Base-by-base conservation (phyloP, 2,113 vertebrate species). In the Piprites chloris region DNA sequence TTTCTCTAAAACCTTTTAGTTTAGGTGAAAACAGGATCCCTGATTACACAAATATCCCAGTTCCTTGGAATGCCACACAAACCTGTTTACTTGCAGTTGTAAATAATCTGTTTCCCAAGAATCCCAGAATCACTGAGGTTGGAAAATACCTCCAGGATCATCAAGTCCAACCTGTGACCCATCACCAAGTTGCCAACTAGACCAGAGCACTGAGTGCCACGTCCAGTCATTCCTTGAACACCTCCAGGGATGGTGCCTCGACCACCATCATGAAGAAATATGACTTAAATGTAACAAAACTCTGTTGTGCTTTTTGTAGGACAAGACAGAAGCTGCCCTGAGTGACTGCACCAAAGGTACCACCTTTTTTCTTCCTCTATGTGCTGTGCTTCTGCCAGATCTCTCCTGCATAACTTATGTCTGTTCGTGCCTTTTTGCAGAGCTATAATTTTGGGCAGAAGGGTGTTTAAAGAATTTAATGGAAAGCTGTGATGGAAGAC, bases 271-370 rank as follows among this genome's bases (percentile, higher is more conserved):
- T 26, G 39, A 39, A 27, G 63, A 79, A 83, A 84, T 58, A 6
- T 1, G 7, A 33, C 28, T 85, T 63, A 58, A 87, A 6, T 32
- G 2, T 77, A 62, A 77, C 50, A 62, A 24, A 56, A 39, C 3
- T 63, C 1, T 30, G 93, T 27, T 96, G 85, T 88, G 91, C 86
- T 97, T 80, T 89, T 88, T 96, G 80, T 88, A 99, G 99, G 98
- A 98, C 93, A 98, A 98, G 97, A 98, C 97, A 39, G 98, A 99
- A 79, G 91, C 96, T 90, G 98, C 98, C 71, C 97, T 99, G 87
- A 97, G 84, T 96, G 99, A 99, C 96, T 99, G 99, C 97, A 98
- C 97, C 91, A 99, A 98, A 99, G 99, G 99, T 99, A 98, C n/a
- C 75, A 10, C 28, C 28, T 52, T 63, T 69, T 85, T 44, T 61